Conservation (phyloP, 2,113 vertebrate genomes). For the Balaenoptera acutorostrata region DNA sequence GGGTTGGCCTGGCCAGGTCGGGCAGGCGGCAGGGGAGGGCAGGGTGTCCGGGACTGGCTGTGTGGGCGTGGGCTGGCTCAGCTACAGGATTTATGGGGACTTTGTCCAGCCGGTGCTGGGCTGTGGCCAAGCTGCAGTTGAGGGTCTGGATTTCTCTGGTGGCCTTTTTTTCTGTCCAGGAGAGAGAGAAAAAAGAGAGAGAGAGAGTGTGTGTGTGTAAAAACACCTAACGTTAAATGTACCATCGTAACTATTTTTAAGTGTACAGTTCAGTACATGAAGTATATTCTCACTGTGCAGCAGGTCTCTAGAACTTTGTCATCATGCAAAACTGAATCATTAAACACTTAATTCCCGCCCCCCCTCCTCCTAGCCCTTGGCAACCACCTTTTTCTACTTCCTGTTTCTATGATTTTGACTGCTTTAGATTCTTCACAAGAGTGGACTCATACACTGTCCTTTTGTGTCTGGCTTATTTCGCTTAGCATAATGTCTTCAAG, state of each 20-base stretch:
- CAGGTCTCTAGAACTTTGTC: not conserved
- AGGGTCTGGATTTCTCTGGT: not conserved
- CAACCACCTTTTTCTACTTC: not conserved
- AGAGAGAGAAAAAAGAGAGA: no score
- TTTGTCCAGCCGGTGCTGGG: not conserved
- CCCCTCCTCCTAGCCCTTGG: not conserved
- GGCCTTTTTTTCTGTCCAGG: not conserved
- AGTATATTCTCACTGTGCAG: not conserved
- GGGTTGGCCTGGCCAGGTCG: not conserved
- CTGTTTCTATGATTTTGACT: not conserved
- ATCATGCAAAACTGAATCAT: not conserved
- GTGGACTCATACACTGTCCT: not conserved
- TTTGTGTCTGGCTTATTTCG: not conserved
- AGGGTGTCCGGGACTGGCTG: not conserved
- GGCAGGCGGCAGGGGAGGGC: not conserved
- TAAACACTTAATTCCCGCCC: not conserved
- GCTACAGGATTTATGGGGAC: not conserved
- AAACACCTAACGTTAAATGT: not conserved
- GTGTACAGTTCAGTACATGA: not conserved
- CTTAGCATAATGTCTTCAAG: not conserved
- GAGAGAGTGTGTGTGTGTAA: not conserved
- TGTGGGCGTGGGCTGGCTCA: not conserved
- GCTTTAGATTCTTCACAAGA: not conserved
- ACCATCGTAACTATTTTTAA: not conserved
- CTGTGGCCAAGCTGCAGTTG: not conserved